Conservation (phyloP, 2,888 invertebrate genomes). For the Stenotaenia linearis region DNA sequence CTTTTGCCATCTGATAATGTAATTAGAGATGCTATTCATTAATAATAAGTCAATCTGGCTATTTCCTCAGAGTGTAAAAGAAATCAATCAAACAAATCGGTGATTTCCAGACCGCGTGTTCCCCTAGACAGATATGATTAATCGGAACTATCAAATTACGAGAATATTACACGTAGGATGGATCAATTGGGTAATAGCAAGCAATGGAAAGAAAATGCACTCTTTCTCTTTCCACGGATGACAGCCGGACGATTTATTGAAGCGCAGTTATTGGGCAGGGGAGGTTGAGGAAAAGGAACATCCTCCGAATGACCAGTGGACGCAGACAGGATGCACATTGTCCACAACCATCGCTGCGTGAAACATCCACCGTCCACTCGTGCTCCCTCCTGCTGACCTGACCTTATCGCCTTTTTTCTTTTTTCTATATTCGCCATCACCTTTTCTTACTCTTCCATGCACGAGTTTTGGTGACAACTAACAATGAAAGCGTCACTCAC, state of each 20-base stretch:
- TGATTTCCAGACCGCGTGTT: background rate
- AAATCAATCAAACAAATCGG: background rate
- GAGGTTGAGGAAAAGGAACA: conserved; percentile 12
- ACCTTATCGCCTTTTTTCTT: conserved; percentile 16
- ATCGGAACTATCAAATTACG: conserved; percentile 15
- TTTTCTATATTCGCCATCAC: background rate
- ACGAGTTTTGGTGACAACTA: background rate
- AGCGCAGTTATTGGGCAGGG: conserved; percentile 21
- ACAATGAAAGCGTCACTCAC: conserved; percentile 5
- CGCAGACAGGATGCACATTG: conserved; percentile 26
- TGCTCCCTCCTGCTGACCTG: conserved; percentile 2
- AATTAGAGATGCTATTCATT: background rate
- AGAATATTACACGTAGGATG: conserved; percentile 11
- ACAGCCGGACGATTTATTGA: conserved; percentile 24
- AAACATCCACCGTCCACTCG: conserved; percentile 22
- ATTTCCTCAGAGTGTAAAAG: background rate
- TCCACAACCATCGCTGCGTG: conserved; percentile 8
- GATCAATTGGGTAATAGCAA: conserved; percentile 18
- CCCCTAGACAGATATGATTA: background rate
- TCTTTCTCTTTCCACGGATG: background rate
- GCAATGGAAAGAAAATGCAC: conserved; percentile 19
- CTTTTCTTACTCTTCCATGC: conserved; percentile 13
- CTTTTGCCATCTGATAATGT: background rate
- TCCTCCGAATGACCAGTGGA: conserved; percentile 21
- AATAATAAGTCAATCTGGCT: background rate